Percentiles rank a stretch among this genome's conserved stretches.
Evolutionary conservation across 1,140 invertebrate species (phyloP).

Genomic region (Pectinophora gossypiella): DNA sequence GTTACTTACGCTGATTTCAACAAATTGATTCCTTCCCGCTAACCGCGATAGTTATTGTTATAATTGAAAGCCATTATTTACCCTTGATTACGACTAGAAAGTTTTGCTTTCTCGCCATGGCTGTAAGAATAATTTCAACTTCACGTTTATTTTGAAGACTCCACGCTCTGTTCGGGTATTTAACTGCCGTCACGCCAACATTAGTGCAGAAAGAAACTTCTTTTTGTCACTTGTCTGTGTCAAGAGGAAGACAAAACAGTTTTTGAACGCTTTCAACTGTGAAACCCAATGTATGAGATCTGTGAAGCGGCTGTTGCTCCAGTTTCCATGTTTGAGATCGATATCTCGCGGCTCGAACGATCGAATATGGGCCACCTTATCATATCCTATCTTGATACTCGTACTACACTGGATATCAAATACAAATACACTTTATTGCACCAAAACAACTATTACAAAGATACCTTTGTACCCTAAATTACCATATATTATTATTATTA

Average conservation of each 20-base stretch:
- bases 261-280: conserved; percentile 13
- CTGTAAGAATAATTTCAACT: conserved; percentile 26
- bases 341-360: background rate
- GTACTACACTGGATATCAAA: no score
- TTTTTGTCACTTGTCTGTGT: conserved; percentile 16
- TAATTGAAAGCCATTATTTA: conserved; percentile 47
- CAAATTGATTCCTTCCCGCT: conserved; percentile 31
- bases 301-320: background rate
- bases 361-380: background rate
- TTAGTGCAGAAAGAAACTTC: conserved; percentile 8
- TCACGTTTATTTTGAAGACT: conserved; percentile 33
- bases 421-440: no score
- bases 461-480: no score
- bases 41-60: conserved; percentile 21
- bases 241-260: conserved; percentile 8
- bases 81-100: conserved; percentile 44
- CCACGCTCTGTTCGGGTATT: conserved; percentile 18
- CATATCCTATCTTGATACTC: background rate
- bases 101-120: conserved; percentile 41
- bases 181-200: conserved; percentile 15
- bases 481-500: no score
- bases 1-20: conserved; percentile 10
- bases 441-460: no score
- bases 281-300: background rate
- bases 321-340: background rate